Percentiles rank a stretch among this genome's conserved stretches.
Evolutionary conservation across 2,797 vertebrate genomes (phyloP).

Genomic region (Lithobates sylvaticus): DNA sequence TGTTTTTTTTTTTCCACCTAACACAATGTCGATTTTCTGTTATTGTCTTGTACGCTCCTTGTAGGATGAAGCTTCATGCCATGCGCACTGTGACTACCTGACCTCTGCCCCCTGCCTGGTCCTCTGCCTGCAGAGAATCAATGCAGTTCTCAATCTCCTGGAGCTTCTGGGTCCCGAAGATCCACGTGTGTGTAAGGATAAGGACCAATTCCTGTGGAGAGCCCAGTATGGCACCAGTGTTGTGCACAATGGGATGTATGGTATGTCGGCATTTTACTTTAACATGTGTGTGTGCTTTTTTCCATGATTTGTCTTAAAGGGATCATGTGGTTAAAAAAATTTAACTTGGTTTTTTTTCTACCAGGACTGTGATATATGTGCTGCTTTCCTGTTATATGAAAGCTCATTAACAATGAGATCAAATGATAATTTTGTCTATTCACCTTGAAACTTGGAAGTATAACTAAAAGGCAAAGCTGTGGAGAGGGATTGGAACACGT

Average conservation of each 20-base stretch:
- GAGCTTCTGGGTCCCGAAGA: constrained; percentile 75
- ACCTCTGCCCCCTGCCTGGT: constrained; percentile 72
- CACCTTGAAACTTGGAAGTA: neutral
- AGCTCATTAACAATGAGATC: too few species aligned
- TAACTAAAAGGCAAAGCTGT: too few species aligned
- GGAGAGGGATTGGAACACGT: too few species aligned
- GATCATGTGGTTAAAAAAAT: neutral
- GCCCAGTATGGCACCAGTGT: constrained; percentile 69
- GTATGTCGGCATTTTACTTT: constrained; percentile 64
- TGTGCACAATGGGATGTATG: constrained; percentile 72
- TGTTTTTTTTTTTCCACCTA: too few species aligned
- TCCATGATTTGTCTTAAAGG: neutral
- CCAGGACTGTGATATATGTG: neutral
- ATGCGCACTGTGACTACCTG: constrained; percentile 68
- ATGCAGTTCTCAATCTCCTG: constrained; percentile 76
- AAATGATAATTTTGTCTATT: neutral
- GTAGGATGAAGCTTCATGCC: constrained; percentile 29
- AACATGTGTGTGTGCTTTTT: neutral
- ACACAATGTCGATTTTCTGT: neutral
- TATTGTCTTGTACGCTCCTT: neutral
- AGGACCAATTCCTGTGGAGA: constrained; percentile 70
- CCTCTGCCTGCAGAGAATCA: constrained; percentile 76
- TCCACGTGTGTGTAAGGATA: constrained; percentile 59
- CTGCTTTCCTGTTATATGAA: neutral
- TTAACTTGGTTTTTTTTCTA: neutral